phyloP scores from a whole-genome alignment of 2,797 vertebrate genomes.

The Premnoplex brunnescens region DNA sequence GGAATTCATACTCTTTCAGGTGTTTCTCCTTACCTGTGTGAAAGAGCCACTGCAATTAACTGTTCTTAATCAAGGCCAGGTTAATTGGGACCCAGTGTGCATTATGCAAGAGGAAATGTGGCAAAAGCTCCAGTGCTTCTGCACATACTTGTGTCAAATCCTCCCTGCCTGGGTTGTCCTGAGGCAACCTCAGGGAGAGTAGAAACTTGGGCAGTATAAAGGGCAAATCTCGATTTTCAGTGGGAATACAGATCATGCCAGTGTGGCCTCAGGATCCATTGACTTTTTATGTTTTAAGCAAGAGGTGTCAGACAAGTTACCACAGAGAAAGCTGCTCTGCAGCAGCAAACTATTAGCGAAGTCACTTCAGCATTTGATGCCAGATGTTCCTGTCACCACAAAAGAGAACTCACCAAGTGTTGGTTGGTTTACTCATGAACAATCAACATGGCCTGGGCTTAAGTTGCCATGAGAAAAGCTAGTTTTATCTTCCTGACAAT shows the following conservation, averaged over 20 bases:
- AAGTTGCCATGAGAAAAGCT: not conserved
- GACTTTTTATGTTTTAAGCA: not conserved
- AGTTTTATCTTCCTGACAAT: not conserved
- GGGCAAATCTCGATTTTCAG: not conserved
- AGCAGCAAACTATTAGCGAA: not conserved
- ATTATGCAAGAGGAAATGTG: not conserved
- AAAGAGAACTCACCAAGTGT: not conserved
- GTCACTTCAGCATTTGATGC: not conserved
- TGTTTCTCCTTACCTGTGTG: not conserved
- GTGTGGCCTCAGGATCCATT: not conserved
- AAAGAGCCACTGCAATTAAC: not conserved
- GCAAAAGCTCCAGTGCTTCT: not conserved
- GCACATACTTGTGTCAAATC: not conserved
- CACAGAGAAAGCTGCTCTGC: not conserved
- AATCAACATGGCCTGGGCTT: not conserved
- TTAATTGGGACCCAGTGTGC: not conserved
- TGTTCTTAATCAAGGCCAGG: not conserved
- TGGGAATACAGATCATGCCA: not conserved
- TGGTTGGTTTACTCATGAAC: not conserved
- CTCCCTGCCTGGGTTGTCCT: not conserved
- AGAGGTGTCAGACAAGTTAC: not conserved
- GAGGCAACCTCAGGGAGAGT: not conserved
- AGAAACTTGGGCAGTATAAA: not conserved
- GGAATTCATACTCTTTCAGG: not conserved
- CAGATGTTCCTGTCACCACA: not conserved